Evolutionary conservation across 2,113 vertebrate genomes (phyloP), one percentile per base, ranked within the genome.

Genomic region (Aphyosemion australe): DNA sequence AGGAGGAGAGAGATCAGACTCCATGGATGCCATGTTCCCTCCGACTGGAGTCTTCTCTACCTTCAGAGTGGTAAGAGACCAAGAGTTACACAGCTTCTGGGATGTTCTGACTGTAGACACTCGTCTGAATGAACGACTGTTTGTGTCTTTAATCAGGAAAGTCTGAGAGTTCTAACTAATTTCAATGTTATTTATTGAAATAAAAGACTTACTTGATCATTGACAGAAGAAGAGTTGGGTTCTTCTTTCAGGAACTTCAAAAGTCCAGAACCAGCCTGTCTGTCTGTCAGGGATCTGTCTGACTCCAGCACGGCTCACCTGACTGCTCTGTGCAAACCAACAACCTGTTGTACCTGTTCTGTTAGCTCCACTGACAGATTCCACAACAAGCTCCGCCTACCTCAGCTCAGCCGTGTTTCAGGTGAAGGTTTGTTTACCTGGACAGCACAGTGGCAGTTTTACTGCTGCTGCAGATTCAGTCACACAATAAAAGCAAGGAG

Each of bases 1-100:
- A 10, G 1, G 4, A 10, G 9, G 34, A 37, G 96, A 96, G 4
- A 94, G 92, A 9, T 49, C 62, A 70, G 94, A 93, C 78, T 94
- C 95, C 94, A 96, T 90, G 87, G 79, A 19, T 37, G 51, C 26
- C n/a, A 5, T 21, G 54, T 48, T 39, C 12, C 16, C 47, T 52
- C 49, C 65, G 15, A 16, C 15, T 9, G 42, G 10, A 5, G 8
- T 74, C 34, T 65, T 32, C 42, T 80, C 69, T 26, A 80, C 62
- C 81, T 86, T 67, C 16, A 72, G 65, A 15, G 52, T 19, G 58
- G 62, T 42, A 45, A 6, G 31, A 15, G 1, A 12, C 9, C 26
- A 1, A 2, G 26, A 26, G 26, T 2, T n/a, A n/a, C n/a, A n/a
- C n/a, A n/a, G n/a, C n/a, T n/a, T n/a, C n/a, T n/a, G n/a, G n/a